Percentiles rank a stretch among this genome's conserved stretches.
Conservation (phyloP, 2,888 invertebrate species). For the Pristionchus mayeri region DNA sequence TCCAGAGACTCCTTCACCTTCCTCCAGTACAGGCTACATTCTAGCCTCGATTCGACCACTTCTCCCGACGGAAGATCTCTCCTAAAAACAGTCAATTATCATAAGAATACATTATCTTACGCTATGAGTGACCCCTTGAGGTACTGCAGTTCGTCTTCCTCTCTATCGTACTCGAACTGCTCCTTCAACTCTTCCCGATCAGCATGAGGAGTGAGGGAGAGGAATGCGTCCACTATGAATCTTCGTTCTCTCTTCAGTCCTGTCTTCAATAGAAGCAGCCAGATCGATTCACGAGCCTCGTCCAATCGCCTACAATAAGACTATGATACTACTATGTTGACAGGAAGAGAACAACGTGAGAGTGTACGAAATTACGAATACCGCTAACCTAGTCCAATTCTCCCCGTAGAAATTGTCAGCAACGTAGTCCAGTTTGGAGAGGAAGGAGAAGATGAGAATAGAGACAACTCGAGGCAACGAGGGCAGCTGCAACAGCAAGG, state of each 20-base stretch:
- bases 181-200: conserved; percentile 27
- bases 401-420: conserved; percentile 36
- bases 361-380: not conserved
- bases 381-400: conserved; percentile 15
- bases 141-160: conserved; percentile 41
- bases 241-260: conserved; percentile 36
- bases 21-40: conserved; percentile 37
- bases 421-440: conserved; percentile 35
- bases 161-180: not conserved
- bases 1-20: not conserved
- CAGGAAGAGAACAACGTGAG: too few species aligned
- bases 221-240: conserved; percentile 47
- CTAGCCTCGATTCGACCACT: conserved; percentile 13
- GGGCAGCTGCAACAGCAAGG: not conserved
- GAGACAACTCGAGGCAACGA: conserved; percentile 40
- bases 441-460: conserved; percentile 41
- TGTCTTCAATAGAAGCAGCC: conserved; percentile 14
- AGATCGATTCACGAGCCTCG: not conserved
- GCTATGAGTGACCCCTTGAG: conserved; percentile 34
- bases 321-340: not conserved
- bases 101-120: not conserved
- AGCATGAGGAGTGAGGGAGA: conserved; percentile 1
- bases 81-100: not conserved
- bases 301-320: conserved; percentile 9
- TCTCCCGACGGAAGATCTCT: not conserved